Percentiles rank a stretch among this genome's conserved stretches.
Evolutionary conservation across 2,113 vertebrate genomes (phyloP).

Genomic region (Anthoscopus minutus): DNA sequence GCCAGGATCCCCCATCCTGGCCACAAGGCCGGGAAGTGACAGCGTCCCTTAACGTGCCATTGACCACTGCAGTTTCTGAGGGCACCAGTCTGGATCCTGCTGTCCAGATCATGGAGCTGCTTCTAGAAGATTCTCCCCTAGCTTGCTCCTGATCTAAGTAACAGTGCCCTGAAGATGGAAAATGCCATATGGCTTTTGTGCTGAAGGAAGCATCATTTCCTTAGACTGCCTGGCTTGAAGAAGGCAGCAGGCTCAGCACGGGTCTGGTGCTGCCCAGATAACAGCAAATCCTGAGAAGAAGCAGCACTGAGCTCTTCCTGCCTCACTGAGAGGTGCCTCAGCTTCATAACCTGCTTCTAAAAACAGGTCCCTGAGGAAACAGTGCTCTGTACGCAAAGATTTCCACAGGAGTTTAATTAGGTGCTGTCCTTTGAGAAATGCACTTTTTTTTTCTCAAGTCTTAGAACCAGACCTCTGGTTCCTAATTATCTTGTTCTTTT

Average conservation of each 20-base stretch:
- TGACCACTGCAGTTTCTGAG: not conserved
- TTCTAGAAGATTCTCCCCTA: not conserved
- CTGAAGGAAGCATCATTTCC: not conserved
- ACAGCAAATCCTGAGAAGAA: not conserved
- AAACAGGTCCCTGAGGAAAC: not conserved
- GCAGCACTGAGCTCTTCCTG: not conserved
- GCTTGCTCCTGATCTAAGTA: not conserved
- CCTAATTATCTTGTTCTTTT: not conserved
- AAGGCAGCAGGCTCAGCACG: not conserved
- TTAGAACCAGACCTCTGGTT: not conserved
- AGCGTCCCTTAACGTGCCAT: fast-evolving
- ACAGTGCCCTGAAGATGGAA: not conserved
- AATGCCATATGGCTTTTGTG: not conserved
- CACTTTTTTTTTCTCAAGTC: not conserved
- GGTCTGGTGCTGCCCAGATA: not conserved
- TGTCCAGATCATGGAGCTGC: not conserved
- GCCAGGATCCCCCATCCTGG: not conserved
- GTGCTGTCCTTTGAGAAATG: not conserved
- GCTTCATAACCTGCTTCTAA: not conserved
- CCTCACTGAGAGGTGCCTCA: not conserved
- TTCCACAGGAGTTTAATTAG: constrained; percentile 7
- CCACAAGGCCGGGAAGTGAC: not conserved
- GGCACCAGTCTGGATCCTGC: not conserved
- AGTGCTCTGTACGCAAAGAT: not conserved
- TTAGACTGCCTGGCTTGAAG: not conserved